Conservation (phyloP, 2,888 invertebrate species). For the Anoplius nigerrimus region DNA sequence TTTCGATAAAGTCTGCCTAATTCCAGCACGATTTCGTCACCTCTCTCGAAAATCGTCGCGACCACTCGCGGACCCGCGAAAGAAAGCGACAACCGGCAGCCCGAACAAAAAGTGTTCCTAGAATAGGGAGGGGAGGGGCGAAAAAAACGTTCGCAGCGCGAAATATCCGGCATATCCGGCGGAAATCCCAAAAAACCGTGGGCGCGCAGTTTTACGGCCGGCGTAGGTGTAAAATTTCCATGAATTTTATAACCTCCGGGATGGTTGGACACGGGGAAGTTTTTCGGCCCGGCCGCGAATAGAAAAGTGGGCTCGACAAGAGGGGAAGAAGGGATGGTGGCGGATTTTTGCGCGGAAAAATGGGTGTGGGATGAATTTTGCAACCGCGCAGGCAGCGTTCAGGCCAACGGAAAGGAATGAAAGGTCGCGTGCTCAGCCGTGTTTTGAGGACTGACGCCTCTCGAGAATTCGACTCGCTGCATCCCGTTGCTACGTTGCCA, state of each 20-base stretch:
- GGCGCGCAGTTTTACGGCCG: slow-evolving; percentile 5
- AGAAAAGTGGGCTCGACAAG: background rate
- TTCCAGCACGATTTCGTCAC: too few relatives aligned
- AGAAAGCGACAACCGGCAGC: too few relatives aligned
- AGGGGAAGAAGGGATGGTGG: slow-evolving; percentile 12
- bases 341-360: slow-evolving; percentile 5
- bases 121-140: too few relatives aligned
- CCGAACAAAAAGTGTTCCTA: too few relatives aligned
- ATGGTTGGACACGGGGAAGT: background rate
- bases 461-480: background rate
- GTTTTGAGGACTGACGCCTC: slow-evolving; percentile 11
- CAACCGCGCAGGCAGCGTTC: background rate
- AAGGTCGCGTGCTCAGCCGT: slow-evolving; percentile 4
- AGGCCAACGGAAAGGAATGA: slow-evolving; percentile 9
- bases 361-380: background rate
- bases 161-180: too few relatives aligned
- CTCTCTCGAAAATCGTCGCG: too few relatives aligned
- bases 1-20: too few relatives aligned
- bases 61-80: too few relatives aligned
- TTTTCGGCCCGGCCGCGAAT: slow-evolving; percentile 4
- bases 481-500: too few relatives aligned
- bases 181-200: background rate
- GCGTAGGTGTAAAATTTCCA: slow-evolving; percentile 5
- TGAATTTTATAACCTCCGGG: slow-evolving; percentile 2
- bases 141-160: too few relatives aligned